Conservation (phyloP, 2,888 invertebrate species). For the Pachymerium ferrugineum region DNA sequence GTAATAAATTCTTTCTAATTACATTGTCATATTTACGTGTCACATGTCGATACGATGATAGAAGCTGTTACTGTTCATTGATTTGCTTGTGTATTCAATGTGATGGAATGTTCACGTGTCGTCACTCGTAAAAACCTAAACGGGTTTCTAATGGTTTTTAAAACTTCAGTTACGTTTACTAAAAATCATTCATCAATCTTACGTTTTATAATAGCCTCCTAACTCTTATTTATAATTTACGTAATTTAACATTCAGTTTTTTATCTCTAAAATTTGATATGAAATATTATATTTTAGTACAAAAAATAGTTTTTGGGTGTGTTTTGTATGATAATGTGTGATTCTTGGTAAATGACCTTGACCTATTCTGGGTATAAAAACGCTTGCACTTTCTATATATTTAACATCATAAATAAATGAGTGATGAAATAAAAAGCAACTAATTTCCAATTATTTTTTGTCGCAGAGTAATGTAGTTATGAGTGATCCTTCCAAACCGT, state of each 20-base stretch:
- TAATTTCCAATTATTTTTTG: not conserved
- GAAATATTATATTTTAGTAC: too few relatives aligned
- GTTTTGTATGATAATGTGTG: not conserved
- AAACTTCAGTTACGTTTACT: too few relatives aligned
- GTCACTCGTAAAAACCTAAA: not conserved
- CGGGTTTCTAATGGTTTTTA: not conserved
- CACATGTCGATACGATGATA: too few relatives aligned
- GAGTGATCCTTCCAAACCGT: conserved; percentile 31
- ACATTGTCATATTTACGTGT: too few relatives aligned
- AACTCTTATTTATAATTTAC: too few relatives aligned
- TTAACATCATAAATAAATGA: not conserved
- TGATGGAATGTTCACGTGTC: conserved; percentile 21
- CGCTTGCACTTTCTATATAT: conserved; percentile 1
- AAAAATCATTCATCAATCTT: too few relatives aligned
- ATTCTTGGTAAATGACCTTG: conserved; percentile 14
- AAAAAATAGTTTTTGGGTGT: not conserved
- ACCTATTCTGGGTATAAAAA: conserved; percentile 2
- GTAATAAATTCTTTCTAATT: not conserved
- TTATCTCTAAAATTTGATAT: too few relatives aligned
- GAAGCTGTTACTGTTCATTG: too few relatives aligned
- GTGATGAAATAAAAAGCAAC: too few relatives aligned
- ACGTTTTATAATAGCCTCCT: too few relatives aligned
- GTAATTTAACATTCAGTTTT: too few relatives aligned
- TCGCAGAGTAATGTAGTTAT: conserved; percentile 31
- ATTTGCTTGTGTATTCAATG: too few relatives aligned